phyloP scores from a whole-genome alignment of 2,113 vertebrate species.

The Hippocampus zosterae region DNA sequence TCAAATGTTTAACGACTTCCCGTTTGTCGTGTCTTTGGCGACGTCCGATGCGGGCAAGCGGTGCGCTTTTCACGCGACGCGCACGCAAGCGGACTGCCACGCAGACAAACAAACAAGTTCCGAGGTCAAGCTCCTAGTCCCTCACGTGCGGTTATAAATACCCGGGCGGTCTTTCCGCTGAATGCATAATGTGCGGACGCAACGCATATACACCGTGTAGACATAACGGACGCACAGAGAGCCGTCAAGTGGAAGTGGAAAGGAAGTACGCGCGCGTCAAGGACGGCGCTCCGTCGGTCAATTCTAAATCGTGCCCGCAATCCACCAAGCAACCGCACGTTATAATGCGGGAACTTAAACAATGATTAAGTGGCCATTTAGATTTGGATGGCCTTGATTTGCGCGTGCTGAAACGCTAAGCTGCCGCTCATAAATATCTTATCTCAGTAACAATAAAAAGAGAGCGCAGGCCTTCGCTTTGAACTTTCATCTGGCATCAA shows the following conservation, averaged over 20 bases:
- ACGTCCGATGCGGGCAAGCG: no score
- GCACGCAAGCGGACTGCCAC: constrained; percentile 8
- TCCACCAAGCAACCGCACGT: no score
- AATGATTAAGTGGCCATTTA: not conserved
- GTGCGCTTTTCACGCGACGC: not conserved
- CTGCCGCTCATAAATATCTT: constrained; percentile 22
- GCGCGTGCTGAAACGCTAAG: not conserved
- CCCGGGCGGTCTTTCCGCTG: constrained; percentile 24
- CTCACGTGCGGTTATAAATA: constrained; percentile 62
- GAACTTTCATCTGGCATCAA: constrained; percentile 53
- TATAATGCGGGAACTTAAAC: not conserved
- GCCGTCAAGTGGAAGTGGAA: not conserved
- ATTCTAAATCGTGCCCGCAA: not conserved
- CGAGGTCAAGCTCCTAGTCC: constrained; percentile 37
- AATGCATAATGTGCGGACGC: constrained; percentile 18
- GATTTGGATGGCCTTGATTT: not conserved
- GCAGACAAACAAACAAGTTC: constrained; percentile 22
- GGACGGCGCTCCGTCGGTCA: not conserved
- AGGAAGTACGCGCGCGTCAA: not conserved
- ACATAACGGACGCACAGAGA: constrained; percentile 3
- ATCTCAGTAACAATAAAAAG: constrained; percentile 52
- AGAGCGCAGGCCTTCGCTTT: constrained; percentile 13
- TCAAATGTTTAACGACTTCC: no score
- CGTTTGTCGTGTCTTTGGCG: no score
- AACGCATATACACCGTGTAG: constrained; percentile 23